Base-by-base conservation (phyloP, 2,113 vertebrate genomes). In the Amia ocellicauda region DNA sequence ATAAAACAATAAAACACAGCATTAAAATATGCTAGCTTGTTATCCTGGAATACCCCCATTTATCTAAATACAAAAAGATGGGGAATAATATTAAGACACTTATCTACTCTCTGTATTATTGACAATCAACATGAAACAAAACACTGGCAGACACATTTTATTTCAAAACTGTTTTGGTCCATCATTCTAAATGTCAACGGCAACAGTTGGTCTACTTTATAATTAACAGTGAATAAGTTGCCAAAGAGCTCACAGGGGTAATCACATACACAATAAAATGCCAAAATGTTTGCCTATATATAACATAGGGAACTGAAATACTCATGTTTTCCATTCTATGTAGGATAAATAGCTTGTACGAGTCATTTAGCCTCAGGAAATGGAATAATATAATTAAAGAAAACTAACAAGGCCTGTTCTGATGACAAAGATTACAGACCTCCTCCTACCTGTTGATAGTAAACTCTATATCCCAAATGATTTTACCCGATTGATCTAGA, bases 51-150 rank as follows among this genome's bases (percentile, higher is more conserved):
- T 58, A 73, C 11, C 7, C 65, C 45, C 19, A 19, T 40, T 13
- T n/a, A 58, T 16, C 20, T 47, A 41, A 65, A 65, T 41, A 4
- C 1, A 16, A 47, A 51, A 62, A 47, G 58, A 24, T 2, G 66
- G 66, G 74, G 31, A 36, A 36, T 36, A 36, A 36, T 11, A 5
- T n/a, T 7, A 1, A 36, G 5, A 1, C 31, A 36, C 31, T 36
- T 5, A n/a, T n/a, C n/a, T n/a, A n/a, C n/a, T n/a, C 31, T 36
- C 31, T 36, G 31, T 36, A 36, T 36, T 58, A 16, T 69, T 60
- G 43, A 60, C 64, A 73, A 71, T 58, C 75, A 68, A 62, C 73
- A 61, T 68, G 69, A 81, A 74, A 58, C 73, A 23, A 74, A 76
- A 78, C 70, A 75, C 54, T 78, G 71, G 67, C 69, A 63, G n/a